Evolutionary conservation across 2,797 vertebrate species (phyloP).

Genomic region (Cetoscarus ocellatus): DNA sequence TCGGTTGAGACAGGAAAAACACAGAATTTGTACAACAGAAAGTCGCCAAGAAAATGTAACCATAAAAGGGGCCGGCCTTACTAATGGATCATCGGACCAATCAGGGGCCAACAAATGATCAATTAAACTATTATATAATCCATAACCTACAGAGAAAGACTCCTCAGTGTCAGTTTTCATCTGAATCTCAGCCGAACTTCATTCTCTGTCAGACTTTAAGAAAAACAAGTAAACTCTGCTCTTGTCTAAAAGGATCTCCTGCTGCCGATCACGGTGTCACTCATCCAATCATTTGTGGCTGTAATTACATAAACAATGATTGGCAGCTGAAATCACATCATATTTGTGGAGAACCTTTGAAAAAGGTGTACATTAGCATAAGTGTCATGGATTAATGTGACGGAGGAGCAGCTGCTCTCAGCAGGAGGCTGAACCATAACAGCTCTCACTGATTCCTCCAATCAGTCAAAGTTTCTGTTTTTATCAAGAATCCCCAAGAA

Average conservation of each 20-base stretch:
- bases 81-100: no score
- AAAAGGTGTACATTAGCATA: slow-evolving; percentile 86
- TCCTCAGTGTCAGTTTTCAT: slow-evolving; percentile 1
- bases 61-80: no score
- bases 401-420: slow-evolving; percentile 84
- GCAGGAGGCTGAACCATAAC: slow-evolving; percentile 72
- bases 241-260: slow-evolving; percentile 5
- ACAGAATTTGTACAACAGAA: no score
- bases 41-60: no score
- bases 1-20: no score
- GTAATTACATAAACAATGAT: slow-evolving; percentile 83
- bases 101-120: no score
- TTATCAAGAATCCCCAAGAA: slow-evolving; percentile 61
- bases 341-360: slow-evolving; percentile 82
- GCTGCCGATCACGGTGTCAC: slow-evolving; percentile 57
- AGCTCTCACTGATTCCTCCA: slow-evolving; percentile 82
- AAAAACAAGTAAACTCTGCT: slow-evolving; percentile 46
- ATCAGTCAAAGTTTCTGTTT: slow-evolving; percentile 82
- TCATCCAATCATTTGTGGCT: slow-evolving; percentile 65
- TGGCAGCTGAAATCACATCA: slow-evolving; percentile 83
- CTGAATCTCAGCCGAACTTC: slow-evolving; percentile 22
- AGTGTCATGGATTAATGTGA: slow-evolving; percentile 77
- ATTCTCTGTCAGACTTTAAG: slow-evolving; percentile 1
- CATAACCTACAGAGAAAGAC: not conserved
- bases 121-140: no score